Percentiles rank a stretch among this genome's conserved stretches.
phyloP scores from a whole-genome alignment of 2,797 vertebrate species.

The Pseudochromis fuscus region DNA sequence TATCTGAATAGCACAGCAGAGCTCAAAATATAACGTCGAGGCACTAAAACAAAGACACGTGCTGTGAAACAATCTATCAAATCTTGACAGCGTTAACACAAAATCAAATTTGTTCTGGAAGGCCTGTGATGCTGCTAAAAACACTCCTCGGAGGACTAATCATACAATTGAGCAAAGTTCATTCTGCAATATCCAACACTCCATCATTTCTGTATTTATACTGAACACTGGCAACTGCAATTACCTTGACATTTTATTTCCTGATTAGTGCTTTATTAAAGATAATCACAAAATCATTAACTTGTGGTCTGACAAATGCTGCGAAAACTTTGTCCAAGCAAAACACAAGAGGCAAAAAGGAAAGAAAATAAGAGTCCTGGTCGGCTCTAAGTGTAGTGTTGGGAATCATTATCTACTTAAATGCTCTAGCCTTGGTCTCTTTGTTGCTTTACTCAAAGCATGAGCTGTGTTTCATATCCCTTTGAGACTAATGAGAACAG shows the following conservation, averaged over 20 bases:
- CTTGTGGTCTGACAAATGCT: constrained; percentile 20
- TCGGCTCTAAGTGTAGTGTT: constrained; percentile 39
- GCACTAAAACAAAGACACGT: constrained; percentile 29
- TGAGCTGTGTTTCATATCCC: constrained; percentile 68
- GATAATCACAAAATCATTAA: constrained; percentile 58
- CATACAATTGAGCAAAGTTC: background rate
- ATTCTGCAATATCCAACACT: constrained; percentile 12
- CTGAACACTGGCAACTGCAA: constrained; percentile 25
- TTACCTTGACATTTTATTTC: constrained; percentile 37
- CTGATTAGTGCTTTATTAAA: constrained; percentile 48
- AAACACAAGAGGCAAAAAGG: constrained; percentile 31
- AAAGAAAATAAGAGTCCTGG: constrained; percentile 27
- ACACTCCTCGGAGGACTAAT: constrained; percentile 20
- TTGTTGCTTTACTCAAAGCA: constrained; percentile 60
- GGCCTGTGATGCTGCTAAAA: constrained; percentile 29
- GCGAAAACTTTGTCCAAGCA: constrained; percentile 37
- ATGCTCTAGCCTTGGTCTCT: constrained; percentile 38
- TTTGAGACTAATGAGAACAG: constrained; percentile 75
- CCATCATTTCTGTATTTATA: constrained; percentile 6
- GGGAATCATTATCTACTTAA: constrained; percentile 73
- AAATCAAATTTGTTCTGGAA: constrained; percentile 34
- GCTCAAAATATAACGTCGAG: background rate
- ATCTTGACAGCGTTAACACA: constrained; percentile 25
- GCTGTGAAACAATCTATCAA: constrained; percentile 17
- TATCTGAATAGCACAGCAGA: background rate